These are phyloP conservation scores for Lanius collurio DNA, from an alignment of 2,113 vertebrate genomes.

Conservation along the genomic window DNA sequence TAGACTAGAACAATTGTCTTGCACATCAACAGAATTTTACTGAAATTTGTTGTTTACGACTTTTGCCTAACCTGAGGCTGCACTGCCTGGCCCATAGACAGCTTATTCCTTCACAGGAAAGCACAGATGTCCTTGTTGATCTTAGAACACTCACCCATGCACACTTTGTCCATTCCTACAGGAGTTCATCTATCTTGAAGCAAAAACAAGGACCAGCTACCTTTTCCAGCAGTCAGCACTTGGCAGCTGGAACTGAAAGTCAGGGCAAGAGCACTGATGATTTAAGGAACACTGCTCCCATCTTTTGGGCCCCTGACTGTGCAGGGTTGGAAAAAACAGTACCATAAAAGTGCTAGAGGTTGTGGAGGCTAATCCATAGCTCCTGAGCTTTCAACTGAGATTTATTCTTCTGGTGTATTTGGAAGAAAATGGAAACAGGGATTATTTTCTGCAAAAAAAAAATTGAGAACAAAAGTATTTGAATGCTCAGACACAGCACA, in stretches of 20 bases:
- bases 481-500: background rate
- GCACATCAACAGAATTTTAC: background rate
- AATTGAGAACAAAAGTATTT: background rate
- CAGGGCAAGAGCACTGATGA: background rate
- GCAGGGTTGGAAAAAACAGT: background rate
- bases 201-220: background rate
- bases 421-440: background rate
- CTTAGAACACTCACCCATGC: background rate
- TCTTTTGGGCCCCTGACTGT: background rate
- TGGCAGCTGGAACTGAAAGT: background rate
- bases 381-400: background rate
- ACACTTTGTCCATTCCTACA: background rate
- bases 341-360: background rate
- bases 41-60: background rate
- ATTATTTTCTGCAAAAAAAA: background rate
- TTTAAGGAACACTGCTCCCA: background rate
- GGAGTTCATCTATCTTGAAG: background rate
- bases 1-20: background rate
- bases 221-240: background rate
- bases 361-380: background rate
- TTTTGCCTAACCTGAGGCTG: background rate
- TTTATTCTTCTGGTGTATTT: background rate
- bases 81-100: background rate
- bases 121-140: background rate
- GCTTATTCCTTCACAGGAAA: background rate